These are phyloP conservation scores for Brachylomia viminalis DNA, from an alignment of 2,888 invertebrate genomes.

Conservation along the genomic window DNA sequence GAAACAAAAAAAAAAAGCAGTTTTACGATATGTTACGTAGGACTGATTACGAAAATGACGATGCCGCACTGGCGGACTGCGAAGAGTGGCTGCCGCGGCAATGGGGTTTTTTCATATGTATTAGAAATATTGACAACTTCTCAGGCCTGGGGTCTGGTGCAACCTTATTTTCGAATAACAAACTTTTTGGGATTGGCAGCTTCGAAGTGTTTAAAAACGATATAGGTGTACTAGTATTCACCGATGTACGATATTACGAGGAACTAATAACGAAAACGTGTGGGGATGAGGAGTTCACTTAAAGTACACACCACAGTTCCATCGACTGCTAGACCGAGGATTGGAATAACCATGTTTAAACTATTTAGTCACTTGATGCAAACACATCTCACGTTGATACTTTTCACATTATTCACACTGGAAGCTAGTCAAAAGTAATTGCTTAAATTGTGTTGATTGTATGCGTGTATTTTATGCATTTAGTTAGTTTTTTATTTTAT, in stretches of 20 bases:
- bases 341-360: no score
- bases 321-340: no score
- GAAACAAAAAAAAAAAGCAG: background rate
- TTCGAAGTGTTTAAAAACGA: constrained; percentile 10
- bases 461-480: no score
- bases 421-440: no score
- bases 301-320: background rate
- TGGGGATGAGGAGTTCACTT: background rate
- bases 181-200: constrained; percentile 10
- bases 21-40: background rate
- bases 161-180: background rate
- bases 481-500: no score
- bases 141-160: constrained; percentile 6
- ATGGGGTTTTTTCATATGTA: constrained; percentile 25
- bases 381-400: background rate
- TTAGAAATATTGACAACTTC: constrained; percentile 11
- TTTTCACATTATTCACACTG: background rate
- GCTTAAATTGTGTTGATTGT: no score
- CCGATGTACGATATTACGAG: constrained; percentile 11
- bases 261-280: constrained; percentile 1
- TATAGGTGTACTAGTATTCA: constrained; percentile 18
- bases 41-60: background rate
- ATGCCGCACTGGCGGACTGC: constrained; percentile 8
- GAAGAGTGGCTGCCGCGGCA: constrained; percentile 22
- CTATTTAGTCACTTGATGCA: no score